phyloP scores from a whole-genome alignment of 2,888 invertebrate species.

The Ametastegia equiseti region DNA sequence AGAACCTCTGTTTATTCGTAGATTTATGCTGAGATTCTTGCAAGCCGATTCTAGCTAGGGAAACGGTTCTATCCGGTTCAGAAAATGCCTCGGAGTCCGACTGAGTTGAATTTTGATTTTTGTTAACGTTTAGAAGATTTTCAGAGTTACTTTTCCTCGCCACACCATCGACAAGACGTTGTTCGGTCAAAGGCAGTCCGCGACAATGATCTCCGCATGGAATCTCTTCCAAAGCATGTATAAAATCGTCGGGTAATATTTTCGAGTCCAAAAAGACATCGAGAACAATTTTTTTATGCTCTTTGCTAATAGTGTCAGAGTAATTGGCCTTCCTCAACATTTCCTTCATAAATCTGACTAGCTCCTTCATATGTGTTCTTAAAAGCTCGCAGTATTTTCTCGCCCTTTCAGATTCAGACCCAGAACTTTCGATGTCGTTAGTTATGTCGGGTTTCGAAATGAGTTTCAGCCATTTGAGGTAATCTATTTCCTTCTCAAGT shows the following conservation, averaged over 20 bases:
- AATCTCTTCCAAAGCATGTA: constrained; percentile 65
- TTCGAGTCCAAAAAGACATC: constrained; percentile 69
- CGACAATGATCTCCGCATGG: constrained; percentile 44
- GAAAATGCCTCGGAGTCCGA: constrained; percentile 93
- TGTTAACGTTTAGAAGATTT: constrained; percentile 56
- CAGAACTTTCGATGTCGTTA: constrained; percentile 59
- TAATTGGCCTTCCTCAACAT: constrained; percentile 64
- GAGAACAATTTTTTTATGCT: constrained; percentile 66
- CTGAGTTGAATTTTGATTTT: constrained; percentile 66
- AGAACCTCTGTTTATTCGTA: constrained; percentile 59
- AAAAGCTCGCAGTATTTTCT: constrained; percentile 68
- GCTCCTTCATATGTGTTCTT: constrained; percentile 67
- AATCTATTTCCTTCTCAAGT: constrained; percentile 72
- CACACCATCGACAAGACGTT: constrained; percentile 49
- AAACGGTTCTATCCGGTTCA: constrained; percentile 90
- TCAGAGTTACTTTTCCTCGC: constrained; percentile 64
- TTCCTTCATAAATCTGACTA: constrained; percentile 71
- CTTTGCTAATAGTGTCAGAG: constrained; percentile 58
- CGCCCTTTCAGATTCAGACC: constrained; percentile 58
- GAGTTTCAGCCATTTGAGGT: constrained; percentile 71
- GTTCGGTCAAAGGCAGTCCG: background rate
- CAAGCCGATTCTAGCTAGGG: constrained; percentile 87
- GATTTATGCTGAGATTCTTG: constrained; percentile 73
- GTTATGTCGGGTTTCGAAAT: constrained; percentile 66
- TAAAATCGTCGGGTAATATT: constrained; percentile 69